These are phyloP conservation scores for Oppia nitens DNA, from an alignment of 1,140 invertebrate genomes.

Conservation along the genomic window DNA sequence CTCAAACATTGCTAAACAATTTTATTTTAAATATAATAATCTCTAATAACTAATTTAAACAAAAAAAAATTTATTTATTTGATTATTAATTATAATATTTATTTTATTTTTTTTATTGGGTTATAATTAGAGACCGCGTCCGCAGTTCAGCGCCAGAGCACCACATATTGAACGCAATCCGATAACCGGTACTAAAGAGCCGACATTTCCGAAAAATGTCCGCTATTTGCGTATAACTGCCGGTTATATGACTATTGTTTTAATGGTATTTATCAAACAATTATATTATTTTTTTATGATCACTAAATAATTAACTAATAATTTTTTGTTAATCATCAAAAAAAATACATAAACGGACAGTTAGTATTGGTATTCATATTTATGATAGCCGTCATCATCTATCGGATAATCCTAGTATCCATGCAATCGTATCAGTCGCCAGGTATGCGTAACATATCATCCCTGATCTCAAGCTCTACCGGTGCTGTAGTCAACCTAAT, in stretches of 20 bases:
- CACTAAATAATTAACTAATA: neutral
- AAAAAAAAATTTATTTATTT: neutral
- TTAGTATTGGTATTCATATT: slow-evolving; percentile 51
- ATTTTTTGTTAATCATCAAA: too few species aligned
- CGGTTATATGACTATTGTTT: slow-evolving; percentile 32
- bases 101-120: slow-evolving; percentile 17
- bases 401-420: slow-evolving; percentile 42
- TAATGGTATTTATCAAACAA: slow-evolving; percentile 29
- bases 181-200: slow-evolving; percentile 38
- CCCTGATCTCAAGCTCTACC: slow-evolving; percentile 45
- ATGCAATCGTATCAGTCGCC: slow-evolving; percentile 42
- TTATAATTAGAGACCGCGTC: slow-evolving; percentile 35
- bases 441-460: slow-evolving; percentile 37
- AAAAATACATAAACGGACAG: slow-evolving; percentile 31
- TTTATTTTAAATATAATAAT: too few species aligned
- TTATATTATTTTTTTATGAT: neutral
- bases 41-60: too few species aligned
- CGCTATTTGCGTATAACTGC: slow-evolving; percentile 32
- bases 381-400: slow-evolving; percentile 54
- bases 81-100: neutral
- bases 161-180: slow-evolving; percentile 33
- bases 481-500: slow-evolving; percentile 54
- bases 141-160: slow-evolving; percentile 38
- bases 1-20: too few species aligned
- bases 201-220: slow-evolving; percentile 35